Conservation (phyloP, 2,113 vertebrate species). For the Pyxicephalus adspersus region DNA sequence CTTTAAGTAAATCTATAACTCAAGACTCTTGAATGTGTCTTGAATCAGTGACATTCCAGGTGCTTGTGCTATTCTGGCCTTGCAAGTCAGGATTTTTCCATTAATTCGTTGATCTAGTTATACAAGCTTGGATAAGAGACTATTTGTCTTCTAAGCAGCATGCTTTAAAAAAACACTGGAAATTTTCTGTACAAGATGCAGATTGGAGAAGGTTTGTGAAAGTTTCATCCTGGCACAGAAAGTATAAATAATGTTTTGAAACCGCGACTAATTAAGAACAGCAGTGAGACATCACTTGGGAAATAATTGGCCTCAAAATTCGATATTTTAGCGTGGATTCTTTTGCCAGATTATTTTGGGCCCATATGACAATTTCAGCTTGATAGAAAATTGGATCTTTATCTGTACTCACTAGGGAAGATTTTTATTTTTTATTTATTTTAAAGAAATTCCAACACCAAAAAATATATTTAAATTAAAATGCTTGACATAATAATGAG, state of each 20-base stretch:
- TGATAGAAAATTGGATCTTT: conserved; percentile 22
- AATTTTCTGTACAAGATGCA: conserved; percentile 22
- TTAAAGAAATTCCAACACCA: not conserved
- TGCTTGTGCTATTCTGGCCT: not conserved
- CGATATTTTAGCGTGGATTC: not conserved
- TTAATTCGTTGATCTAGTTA: not conserved
- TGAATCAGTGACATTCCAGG: conserved; percentile 26
- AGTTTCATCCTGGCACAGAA: not conserved
- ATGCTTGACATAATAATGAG: too few relatives aligned
- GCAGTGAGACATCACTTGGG: not conserved
- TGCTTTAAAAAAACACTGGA: conserved; percentile 31
- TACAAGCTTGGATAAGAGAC: not conserved
- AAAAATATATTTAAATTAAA: too few relatives aligned
- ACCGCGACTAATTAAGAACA: conserved; percentile 9
- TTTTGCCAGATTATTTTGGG: conserved; percentile 20
- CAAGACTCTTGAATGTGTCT: not conserved
- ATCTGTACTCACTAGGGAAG: not conserved
- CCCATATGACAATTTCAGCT: not conserved
- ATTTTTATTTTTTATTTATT: not conserved
- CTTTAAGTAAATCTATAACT: too few relatives aligned
- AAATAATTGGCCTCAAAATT: not conserved
- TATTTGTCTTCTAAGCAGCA: not conserved
- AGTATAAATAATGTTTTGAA: conserved; percentile 14
- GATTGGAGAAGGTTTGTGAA: conserved; percentile 7
- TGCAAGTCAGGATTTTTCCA: conserved; percentile 17